phyloP scores from a whole-genome alignment of 2,113 vertebrate species.

The Phalacrocorax aristotelis region DNA sequence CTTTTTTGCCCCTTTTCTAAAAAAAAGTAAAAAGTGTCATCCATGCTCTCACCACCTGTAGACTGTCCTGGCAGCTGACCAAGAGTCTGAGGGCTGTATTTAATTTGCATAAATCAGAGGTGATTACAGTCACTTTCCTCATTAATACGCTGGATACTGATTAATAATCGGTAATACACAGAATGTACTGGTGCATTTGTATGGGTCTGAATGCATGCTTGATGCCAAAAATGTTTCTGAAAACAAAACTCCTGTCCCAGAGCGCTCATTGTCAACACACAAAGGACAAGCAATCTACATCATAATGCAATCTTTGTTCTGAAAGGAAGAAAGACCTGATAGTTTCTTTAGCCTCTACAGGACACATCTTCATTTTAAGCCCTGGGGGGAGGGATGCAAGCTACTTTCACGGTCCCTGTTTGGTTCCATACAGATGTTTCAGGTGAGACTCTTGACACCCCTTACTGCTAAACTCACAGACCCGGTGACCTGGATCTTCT shows the following conservation, averaged over 20 bases:
- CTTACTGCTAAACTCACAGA: accelerated
- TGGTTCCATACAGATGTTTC: background rate
- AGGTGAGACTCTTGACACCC: background rate
- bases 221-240: background rate
- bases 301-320: background rate
- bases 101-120: slow-evolving; percentile 40
- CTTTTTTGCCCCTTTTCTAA: background rate
- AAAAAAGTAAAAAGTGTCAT: background rate
- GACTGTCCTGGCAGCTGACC: slow-evolving; percentile 37
- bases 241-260: background rate
- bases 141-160: slow-evolving; percentile 31
- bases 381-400: background rate
- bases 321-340: background rate
- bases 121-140: slow-evolving; percentile 22
- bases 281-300: background rate
- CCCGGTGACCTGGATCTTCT: background rate
- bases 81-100: background rate
- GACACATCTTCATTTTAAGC: background rate
- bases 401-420: accelerated
- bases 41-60: background rate
- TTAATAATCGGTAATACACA: background rate
- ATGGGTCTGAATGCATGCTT: background rate
- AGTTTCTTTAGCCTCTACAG: background rate
- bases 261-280: background rate
- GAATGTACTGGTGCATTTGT: background rate